Base-by-base conservation (phyloP, 64 coral and sea anemone species). In the Exaiptasia diaphana region DNA sequence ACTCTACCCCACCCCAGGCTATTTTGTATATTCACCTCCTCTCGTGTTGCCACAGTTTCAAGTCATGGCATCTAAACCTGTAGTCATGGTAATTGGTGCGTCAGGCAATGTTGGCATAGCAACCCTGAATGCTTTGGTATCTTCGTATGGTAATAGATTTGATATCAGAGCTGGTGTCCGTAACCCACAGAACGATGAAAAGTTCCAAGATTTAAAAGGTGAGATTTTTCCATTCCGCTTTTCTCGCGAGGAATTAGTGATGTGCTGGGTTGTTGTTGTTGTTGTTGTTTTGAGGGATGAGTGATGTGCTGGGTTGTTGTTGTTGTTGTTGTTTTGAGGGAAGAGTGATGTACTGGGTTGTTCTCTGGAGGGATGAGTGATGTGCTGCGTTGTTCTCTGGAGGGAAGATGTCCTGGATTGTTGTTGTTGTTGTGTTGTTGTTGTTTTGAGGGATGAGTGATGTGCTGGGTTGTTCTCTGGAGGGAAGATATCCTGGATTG, bases 151-250 rank as follows among this genome's bases (percentile, higher is more conserved):
- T 46, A 63, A 38, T 7, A 49, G 42, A 30, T 27, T 82, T 50
- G 63, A 82, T n/a, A 52, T 82, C 38, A 68, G 24, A 82, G 79
- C 61, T 37, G 79, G 79, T 15, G 79, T 82, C 27, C 60, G 79
- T 21, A 82, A 82, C 27, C 79, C 79, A 38, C 61, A 82, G 11
- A 82, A 67, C 41, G 79, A 38, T 27, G 68, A 73, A 27, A 73
- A 25, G 11, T 10, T 73, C 33, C 38, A 73, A 13, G 68, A 37
- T 20, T 23, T 73, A 0, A 37, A 73, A 46, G 68, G 68, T 73
- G 36, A 48, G 68, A 11, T 22, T 26, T 22, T 5, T 36, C 33
- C 7, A 0, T 67, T 15, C 2, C 49, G 6, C 4, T 61, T 12
- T 26, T 14, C 20, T 35, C 67, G 5, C 17, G 31, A 38, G 37